phyloP scores from a whole-genome alignment of 2,888 invertebrate genomes.

The Diachrysia chrysitis region DNA sequence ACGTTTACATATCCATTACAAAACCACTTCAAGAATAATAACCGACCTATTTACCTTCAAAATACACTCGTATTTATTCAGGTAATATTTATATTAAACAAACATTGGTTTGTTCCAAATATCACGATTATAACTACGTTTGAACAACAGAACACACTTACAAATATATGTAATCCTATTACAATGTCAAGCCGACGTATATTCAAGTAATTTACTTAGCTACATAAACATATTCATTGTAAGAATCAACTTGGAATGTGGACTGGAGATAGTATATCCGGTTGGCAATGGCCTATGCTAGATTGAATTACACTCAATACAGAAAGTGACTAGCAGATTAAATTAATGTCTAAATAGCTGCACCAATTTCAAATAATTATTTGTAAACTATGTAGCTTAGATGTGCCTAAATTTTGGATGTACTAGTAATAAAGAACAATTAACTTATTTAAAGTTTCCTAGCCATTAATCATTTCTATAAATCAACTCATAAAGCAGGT shows the following conservation, averaged over 20 bases:
- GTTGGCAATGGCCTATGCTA: neutral
- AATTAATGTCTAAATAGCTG: neutral
- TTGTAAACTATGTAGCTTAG: too few relatives aligned
- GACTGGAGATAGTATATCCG: neutral
- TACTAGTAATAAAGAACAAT: too few relatives aligned
- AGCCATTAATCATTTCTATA: too few relatives aligned
- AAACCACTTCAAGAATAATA: neutral
- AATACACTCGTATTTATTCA: slow-evolving; percentile 2
- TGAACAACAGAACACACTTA: slow-evolving; percentile 37
- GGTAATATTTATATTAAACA: slow-evolving; percentile 30
- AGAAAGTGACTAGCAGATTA: neutral
- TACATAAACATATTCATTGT: slow-evolving; percentile 24
- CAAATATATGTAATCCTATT: slow-evolving; percentile 49
- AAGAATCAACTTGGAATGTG: slow-evolving; percentile 19
- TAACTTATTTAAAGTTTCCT: too few relatives aligned
- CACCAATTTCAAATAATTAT: too few relatives aligned
- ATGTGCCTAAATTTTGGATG: too few relatives aligned
- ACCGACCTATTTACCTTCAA: neutral
- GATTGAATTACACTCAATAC: neutral
- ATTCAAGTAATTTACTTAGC: slow-evolving; percentile 45
- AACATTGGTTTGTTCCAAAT: neutral
- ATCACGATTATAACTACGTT: slow-evolving; percentile 30
- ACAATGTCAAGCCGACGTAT: slow-evolving; percentile 28
- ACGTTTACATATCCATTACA: neutral
- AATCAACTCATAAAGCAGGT: too few relatives aligned